phyloP scores from a whole-genome alignment of 2,113 vertebrate species.

The Grammomys dolichurus region DNA sequence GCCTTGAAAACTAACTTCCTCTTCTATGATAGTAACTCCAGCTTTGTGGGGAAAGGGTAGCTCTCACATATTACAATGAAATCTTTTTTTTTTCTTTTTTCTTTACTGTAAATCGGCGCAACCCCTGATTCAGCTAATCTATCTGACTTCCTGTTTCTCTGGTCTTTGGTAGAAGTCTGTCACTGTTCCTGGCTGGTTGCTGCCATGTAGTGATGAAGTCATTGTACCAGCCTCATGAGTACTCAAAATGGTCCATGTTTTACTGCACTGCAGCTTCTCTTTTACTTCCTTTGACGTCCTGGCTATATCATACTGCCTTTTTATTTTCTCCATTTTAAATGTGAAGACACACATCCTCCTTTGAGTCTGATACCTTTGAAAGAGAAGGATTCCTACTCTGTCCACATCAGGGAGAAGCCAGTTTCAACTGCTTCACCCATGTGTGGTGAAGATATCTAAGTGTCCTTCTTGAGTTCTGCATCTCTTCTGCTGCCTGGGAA shows the following conservation, averaged over 20 bases:
- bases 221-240: not conserved
- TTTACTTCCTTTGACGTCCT: not conserved
- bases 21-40: not conserved
- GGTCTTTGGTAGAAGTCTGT: not conserved
- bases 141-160: not conserved
- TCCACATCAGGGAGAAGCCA: not conserved
- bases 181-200: not conserved
- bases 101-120: not conserved
- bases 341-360: not conserved
- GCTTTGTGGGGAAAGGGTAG: not conserved
- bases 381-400: not conserved
- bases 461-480: not conserved
- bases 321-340: not conserved
- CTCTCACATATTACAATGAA: not conserved
- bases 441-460: too few relatives aligned
- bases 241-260: not conserved
- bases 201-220: not conserved
- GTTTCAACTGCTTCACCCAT: not conserved
- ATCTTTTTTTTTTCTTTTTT: not conserved
- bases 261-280: not conserved
- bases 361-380: conserved; percentile 10
- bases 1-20: not conserved
- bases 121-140: not conserved
- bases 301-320: not conserved
- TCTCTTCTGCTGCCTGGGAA: not conserved